Percentiles rank a stretch among this genome's conserved stretches.
phyloP scores from a whole-genome alignment of 2,888 invertebrate genomes.

The Andrena trimmerana region DNA sequence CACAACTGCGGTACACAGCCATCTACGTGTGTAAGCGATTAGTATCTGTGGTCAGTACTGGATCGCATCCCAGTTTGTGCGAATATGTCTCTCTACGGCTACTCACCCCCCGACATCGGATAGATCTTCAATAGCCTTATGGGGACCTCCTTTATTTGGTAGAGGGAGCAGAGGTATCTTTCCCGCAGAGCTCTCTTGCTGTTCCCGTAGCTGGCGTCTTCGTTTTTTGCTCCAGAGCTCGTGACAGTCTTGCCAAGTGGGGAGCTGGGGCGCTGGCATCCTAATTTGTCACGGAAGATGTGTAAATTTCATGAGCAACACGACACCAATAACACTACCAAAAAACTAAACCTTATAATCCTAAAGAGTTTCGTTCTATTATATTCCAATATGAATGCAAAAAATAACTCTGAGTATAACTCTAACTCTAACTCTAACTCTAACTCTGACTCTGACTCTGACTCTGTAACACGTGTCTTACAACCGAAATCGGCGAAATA shows the following conservation, averaged over 20 bases:
- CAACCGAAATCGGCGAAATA: slow-evolving; percentile 1
- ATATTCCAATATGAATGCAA: slow-evolving; percentile 19
- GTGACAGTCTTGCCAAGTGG: slow-evolving; percentile 99
- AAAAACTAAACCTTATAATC: slow-evolving; percentile 23
- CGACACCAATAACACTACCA: slow-evolving; percentile 26
- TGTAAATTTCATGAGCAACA: slow-evolving; percentile 26
- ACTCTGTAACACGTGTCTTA: slow-evolving; percentile 16
- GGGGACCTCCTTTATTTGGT: slow-evolving; percentile 81
- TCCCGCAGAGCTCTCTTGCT: slow-evolving; percentile 86
- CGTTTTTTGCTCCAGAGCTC: slow-evolving; percentile 99
- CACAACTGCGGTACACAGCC: slow-evolving; percentile 79
- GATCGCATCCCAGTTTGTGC: slow-evolving; percentile 64
- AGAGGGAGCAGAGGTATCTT: slow-evolving; percentile 80
- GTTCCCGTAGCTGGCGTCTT: slow-evolving; percentile 93
- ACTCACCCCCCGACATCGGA: slow-evolving; percentile 88
- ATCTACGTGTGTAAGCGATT: slow-evolving; percentile 78
- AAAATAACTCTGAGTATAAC: slow-evolving; percentile 18
- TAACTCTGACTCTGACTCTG: neutral
- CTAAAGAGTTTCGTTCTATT: slow-evolving; percentile 10
- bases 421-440: neutral
- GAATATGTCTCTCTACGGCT: slow-evolving; percentile 76
- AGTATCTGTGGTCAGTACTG: slow-evolving; percentile 67
- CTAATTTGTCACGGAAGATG: slow-evolving; percentile 84
- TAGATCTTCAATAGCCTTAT: slow-evolving; percentile 85
- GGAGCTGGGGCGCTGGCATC: slow-evolving; percentile 94